Base-by-base conservation (phyloP, 1,140 invertebrate genomes). In the Phortica variegata region DNA sequence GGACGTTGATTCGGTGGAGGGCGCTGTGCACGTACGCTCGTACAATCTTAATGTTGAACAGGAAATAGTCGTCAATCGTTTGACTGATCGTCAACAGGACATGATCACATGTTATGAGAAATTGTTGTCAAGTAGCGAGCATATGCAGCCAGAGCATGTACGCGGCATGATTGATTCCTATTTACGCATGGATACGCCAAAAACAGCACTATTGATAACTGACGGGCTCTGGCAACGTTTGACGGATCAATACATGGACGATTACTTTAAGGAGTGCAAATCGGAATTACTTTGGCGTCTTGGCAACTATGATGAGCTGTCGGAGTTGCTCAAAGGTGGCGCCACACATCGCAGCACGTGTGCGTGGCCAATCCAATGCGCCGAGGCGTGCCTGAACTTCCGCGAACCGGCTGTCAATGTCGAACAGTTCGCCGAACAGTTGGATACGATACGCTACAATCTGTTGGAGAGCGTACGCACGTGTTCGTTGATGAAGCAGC, bases 231-330 rank as follows among this genome's bases (percentile, higher is more conserved):
- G 83, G 16, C 58, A 76, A 26, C 76, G 80, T 47, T 71, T 56
- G 53, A 53, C 57, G 61, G 79, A 77, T 76, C 77, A 54, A 55
- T 76, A 62, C 56, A 75, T 70, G 12, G 78, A 76, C 52, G 77
- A 77, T 37, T 74, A 66, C 36, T 76, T 83, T 21, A 80, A 82
- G 53, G 85, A 86, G 52, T 81, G 88, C 40, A 82, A 87, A 49
- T 84, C 90, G 1, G 95, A 98, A 75, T 85, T 92, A 1, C 81
- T 93, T 17, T 97, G 92, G 92, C 85, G 89, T 57, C 78, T 97
- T 5, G 86, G 88, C 3, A 83, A 86, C 52, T 96, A 91, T 77
- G 86, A 89, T 21, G 82, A 87, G 49, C 69, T 94, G 1, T 84
- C 90, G n/a, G 77, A 83, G 20, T 57, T 85, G 7, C 69, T 83